Evolutionary conservation across 2,113 vertebrate genomes (phyloP).

Genomic region (Isichthys henryi): DNA sequence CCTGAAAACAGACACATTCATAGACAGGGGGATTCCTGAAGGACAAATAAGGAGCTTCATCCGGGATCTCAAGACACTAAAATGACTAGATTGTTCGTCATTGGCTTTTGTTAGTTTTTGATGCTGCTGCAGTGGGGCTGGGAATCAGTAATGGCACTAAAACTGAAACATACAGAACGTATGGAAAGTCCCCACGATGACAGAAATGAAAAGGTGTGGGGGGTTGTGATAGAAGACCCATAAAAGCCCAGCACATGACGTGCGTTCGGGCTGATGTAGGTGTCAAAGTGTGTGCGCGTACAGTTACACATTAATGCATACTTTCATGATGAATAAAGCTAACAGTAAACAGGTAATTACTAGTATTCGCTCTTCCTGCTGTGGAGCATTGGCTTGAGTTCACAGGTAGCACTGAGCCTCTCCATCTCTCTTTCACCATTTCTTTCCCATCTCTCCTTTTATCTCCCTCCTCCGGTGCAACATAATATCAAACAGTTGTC

Average conservation of each 20-base stretch:
- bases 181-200: neutral
- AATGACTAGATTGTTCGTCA: neutral
- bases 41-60: neutral
- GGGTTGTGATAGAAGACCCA: neutral
- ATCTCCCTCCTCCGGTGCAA: conserved; percentile 13
- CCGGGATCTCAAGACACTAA: neutral
- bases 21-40: neutral
- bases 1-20: neutral
- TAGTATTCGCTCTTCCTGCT: neutral
- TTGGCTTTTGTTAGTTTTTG: neutral
- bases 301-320: neutral
- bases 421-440: neutral
- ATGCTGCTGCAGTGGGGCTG: neutral
- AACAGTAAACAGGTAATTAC: neutral
- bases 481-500: conserved; percentile 37
- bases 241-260: neutral
- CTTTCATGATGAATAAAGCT: neutral
- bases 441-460: neutral
- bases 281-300: neutral
- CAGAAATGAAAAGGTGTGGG: neutral
- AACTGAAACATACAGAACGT: neutral
- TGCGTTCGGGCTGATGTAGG: neutral
- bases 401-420: neutral
- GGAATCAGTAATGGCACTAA: neutral
- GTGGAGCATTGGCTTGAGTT: neutral